These are phyloP conservation scores for Gerris lacustris DNA, from an alignment of 2,888 invertebrate species.

Conservation along the genomic window DNA sequence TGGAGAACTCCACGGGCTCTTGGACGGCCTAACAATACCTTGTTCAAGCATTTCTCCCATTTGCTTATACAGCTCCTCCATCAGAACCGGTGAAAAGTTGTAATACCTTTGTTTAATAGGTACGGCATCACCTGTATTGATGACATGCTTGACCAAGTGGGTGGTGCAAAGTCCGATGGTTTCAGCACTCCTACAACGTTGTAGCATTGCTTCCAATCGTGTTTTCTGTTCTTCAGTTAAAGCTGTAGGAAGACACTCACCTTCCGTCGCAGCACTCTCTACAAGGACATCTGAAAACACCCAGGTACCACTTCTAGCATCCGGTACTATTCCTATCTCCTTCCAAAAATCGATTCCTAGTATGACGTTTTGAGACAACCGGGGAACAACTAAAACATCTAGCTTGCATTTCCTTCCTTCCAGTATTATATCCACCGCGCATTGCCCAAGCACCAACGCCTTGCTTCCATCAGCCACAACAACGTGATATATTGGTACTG, in stretches of 20 bases:
- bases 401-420: too few relatives aligned
- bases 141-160: constrained; percentile 12
- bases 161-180: constrained; percentile 5
- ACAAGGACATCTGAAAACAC: background rate
- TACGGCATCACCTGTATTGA: background rate
- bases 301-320: constrained; percentile 4
- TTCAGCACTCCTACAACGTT: background rate
- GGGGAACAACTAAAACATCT: constrained; percentile 10
- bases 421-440: too few relatives aligned
- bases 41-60: too few relatives aligned
- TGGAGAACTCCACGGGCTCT: too few relatives aligned
- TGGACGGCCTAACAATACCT: too few relatives aligned
- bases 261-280: background rate
- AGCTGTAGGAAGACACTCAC: too few relatives aligned
- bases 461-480: too few relatives aligned
- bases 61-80: too few relatives aligned
- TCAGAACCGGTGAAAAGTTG: too few relatives aligned
- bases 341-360: constrained; percentile 16
- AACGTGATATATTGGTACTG: too few relatives aligned
- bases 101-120: too few relatives aligned
- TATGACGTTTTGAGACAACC: constrained; percentile 8
- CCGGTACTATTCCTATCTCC: constrained; percentile 4
- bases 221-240: constrained; percentile 7
- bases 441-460: too few relatives aligned
- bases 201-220: constrained; percentile 7